Percentiles rank a stretch among this genome's conserved stretches.
Conservation (phyloP, 1,140 invertebrate genomes). For the Daktulosphaira vitifoliae region DNA sequence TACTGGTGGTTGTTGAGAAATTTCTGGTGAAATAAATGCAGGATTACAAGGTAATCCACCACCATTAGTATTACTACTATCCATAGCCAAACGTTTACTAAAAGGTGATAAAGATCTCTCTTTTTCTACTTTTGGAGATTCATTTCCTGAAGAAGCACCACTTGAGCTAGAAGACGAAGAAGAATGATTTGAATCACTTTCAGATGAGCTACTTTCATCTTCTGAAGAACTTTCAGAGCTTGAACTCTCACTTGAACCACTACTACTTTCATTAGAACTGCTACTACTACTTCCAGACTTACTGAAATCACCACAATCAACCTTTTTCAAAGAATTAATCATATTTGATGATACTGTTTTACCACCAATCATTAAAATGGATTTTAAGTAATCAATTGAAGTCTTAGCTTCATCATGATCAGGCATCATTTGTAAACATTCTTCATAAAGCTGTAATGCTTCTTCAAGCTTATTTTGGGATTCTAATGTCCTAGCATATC, state of each 20-base stretch:
- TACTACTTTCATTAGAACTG: constrained; percentile 13
- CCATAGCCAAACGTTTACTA: constrained; percentile 59
- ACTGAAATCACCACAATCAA: constrained; percentile 6
- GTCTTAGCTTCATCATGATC: constrained; percentile 66
- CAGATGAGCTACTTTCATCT: constrained; percentile 21
- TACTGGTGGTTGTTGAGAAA: not conserved
- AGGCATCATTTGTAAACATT: constrained; percentile 67
- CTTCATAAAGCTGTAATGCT: constrained; percentile 71
- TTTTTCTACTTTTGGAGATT: constrained; percentile 38
- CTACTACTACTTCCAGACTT: constrained; percentile 23
- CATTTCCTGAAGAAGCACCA: constrained; percentile 24
- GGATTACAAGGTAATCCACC: constrained; percentile 28
- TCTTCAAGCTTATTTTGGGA: constrained; percentile 70
- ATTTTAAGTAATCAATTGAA: constrained; percentile 8
- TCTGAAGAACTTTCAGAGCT: constrained; percentile 22
- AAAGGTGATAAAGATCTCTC: constrained; percentile 64
- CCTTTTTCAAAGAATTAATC: not conserved
- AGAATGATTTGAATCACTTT: constrained; percentile 22
- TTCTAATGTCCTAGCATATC: constrained; percentile 59
- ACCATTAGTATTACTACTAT: constrained; percentile 11
- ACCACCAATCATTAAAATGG: not conserved
- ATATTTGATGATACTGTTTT: not conserved
- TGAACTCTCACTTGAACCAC: constrained; percentile 22
- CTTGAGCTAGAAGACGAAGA: constrained; percentile 31
- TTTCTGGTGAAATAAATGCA: constrained; percentile 1